Evolutionary conservation across 2,797 vertebrate species (phyloP), one percentile per base, ranked within the genome.

Genomic region (Ctenopoma kingsleyae): DNA sequence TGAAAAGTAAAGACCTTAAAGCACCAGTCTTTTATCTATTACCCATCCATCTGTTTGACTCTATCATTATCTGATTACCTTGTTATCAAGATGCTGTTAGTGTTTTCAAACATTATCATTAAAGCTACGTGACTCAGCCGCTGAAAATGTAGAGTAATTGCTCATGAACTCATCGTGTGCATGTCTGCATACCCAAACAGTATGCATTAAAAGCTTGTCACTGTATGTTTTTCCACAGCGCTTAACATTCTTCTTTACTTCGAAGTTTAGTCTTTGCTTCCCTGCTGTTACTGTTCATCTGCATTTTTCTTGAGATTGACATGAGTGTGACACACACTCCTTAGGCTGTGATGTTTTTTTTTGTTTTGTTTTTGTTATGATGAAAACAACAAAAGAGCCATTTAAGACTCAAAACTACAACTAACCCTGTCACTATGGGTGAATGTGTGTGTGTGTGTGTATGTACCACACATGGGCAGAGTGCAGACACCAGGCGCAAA

Each of bases 401-500:
- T 89, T 89, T 88, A 80, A 75, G 79, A 81, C 80, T 83, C 68
- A 64, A 82, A 89, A 83, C 78, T 88, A 80, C 80, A 87, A 81
- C 72, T 54, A 61, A 81, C 61, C 71, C 64, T 74, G 82, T 85
- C 81, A 82, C 56, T 76, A 43, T 56, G 70, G 50, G 71, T 66
- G 68, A 32, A 11, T 62, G 64, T 62, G 69, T 67, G 68, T 67
- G 52, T 66, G 59, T 68, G 68, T 58, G 65, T 87, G 76, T 81
- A 67, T 17, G 68, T 83, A 80, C 69, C 71, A 80, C 88, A 84
- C 74, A 89, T 88, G 89, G 88, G 90, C 62, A 85, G 85, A 90
- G 90, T 81, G 75, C 74, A 89, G 90, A 89, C 91, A 91, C 91
- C 89, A 88, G 88, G 88, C 87, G 48, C 91, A 92, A 94, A 93